Evolutionary conservation across 2,113 vertebrate genomes (phyloP), one percentile per base, ranked within the genome.

Genomic region (Dermatemys mawii): DNA sequence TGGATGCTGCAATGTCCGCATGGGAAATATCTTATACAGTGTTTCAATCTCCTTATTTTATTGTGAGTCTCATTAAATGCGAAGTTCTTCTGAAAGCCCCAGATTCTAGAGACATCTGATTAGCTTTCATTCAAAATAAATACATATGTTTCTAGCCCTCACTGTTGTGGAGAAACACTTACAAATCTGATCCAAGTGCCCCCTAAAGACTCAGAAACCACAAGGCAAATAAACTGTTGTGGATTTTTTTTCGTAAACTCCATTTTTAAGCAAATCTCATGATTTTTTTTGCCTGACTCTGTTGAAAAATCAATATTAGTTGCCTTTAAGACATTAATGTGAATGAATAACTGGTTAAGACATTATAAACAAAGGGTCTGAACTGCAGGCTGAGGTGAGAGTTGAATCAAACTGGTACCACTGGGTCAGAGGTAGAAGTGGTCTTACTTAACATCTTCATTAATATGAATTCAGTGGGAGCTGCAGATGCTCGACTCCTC

Each of bases 361-460:
- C 2, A 93, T 83, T 81, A 76, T 60, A 81, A 88, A 81, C 35
- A 81, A 81, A 81, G 51, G 22, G n/a, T 16, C n/a, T 14, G 49
- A 88, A 89, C 91, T 53, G 82, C 73, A 89, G 51, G 41, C 73
- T 57, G 85, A 92, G 84, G 91, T 48, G 78, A 83, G 73, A 92
- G 92, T 94, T 93, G 78, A 88, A 55, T 90, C 91, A 89, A 89
- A 89, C 44, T 93, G 84, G 87, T 81, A 93, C 82, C 41, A 82
- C 92, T 81, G 46, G 27, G 63, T 21, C 75, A 50, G 4, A 35
- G 35, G 82, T 46, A 90, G 81, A 78, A 92, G 78, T 4, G 1
- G 75, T 90, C 78, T 89, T 78, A 38, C 48, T 94, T 57, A 97
- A 94, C 93, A 54, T 49, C 29, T 91, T 91, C 1, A 1, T 51